Evolutionary conservation across 2,113 vertebrate species (phyloP).

Genomic region (Zeus faber): DNA sequence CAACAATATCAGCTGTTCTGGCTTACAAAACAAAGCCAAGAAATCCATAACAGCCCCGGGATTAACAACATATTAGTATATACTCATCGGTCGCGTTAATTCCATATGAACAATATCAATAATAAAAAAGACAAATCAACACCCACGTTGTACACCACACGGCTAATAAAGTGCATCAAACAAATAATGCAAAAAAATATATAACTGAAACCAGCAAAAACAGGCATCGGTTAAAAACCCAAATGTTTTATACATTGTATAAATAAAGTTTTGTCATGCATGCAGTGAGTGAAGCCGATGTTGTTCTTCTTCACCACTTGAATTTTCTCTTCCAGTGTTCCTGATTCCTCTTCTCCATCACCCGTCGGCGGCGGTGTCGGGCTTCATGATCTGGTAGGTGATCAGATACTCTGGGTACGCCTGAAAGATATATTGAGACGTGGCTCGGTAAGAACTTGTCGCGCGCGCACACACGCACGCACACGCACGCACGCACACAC

Average conservation of each 20-base stretch:
- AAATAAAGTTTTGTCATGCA: constrained; percentile 69
- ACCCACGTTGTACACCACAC: constrained; percentile 9
- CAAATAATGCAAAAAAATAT: constrained; percentile 5
- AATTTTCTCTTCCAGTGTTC: neutral
- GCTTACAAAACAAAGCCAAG: no score
- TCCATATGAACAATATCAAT: no score
- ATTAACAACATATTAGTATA: neutral
- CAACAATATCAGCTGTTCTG: no score
- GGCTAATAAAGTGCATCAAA: constrained; percentile 22
- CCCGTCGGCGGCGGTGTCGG: constrained; percentile 77
- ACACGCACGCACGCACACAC: neutral
- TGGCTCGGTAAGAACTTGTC: neutral
- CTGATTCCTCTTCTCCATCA: constrained; percentile 1
- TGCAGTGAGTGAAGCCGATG: constrained; percentile 19
- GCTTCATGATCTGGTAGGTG: constrained; percentile 91
- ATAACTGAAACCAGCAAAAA: constrained; percentile 9
- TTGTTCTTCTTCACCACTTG: neutral
- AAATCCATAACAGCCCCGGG: no score
- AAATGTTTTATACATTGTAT: constrained; percentile 43
- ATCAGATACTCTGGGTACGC: constrained; percentile 93
- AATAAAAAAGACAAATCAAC: constrained; percentile 7
- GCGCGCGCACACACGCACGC: neutral
- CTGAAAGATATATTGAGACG: constrained; percentile 57
- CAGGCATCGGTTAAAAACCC: constrained; percentile 18
- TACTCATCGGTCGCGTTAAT: neutral